Percentiles rank a stretch among this genome's conserved stretches.
Evolutionary conservation across 23 tunicate species (phyloP).

Genomic region (Clavelina lepadiformis): DNA sequence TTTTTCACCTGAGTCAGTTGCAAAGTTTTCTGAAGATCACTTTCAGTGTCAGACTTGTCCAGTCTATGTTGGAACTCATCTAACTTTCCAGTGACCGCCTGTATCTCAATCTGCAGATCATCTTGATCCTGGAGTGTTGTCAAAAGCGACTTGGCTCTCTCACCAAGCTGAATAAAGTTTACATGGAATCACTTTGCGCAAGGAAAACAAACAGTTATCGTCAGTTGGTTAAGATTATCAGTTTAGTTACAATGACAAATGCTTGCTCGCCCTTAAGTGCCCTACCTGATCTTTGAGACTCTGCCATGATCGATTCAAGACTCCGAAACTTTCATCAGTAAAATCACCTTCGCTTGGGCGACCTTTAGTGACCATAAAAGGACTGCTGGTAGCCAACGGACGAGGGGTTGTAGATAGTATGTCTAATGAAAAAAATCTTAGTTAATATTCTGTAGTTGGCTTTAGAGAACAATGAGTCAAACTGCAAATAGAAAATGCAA

Average conservation of each 20-base stretch:
- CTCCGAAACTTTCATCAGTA: constrained; percentile 2
- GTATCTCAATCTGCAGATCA: constrained; percentile 39
- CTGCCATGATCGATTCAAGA: constrained; percentile 6
- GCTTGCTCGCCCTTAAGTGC: no score
- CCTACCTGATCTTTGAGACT: constrained; percentile 25
- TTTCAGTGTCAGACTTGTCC: constrained; percentile 32
- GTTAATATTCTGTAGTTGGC: no score
- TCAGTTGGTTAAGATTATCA: no score
- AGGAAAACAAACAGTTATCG: no score
- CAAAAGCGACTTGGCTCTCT: constrained; percentile 29
- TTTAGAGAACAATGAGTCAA: no score
- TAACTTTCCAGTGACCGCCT: constrained; percentile 35
- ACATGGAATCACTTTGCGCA: no score
- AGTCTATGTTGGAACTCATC: constrained; percentile 49
- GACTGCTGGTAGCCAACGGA: constrained; percentile 51
- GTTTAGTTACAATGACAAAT: no score
- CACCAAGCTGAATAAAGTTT: constrained; percentile 50
- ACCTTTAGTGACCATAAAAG: constrained; percentile 20
- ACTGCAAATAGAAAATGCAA: no score
- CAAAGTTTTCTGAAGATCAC: constrained; percentile 24
- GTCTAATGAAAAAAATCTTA: no score
- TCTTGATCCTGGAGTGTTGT: constrained; percentile 31
- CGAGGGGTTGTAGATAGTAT: no score
- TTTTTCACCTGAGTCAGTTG: constrained; percentile 49
- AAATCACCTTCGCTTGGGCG: neutral